These are phyloP conservation scores for Atractosteus spatula DNA, from an alignment of 2,113 vertebrate species.

Conservation along the genomic window DNA sequence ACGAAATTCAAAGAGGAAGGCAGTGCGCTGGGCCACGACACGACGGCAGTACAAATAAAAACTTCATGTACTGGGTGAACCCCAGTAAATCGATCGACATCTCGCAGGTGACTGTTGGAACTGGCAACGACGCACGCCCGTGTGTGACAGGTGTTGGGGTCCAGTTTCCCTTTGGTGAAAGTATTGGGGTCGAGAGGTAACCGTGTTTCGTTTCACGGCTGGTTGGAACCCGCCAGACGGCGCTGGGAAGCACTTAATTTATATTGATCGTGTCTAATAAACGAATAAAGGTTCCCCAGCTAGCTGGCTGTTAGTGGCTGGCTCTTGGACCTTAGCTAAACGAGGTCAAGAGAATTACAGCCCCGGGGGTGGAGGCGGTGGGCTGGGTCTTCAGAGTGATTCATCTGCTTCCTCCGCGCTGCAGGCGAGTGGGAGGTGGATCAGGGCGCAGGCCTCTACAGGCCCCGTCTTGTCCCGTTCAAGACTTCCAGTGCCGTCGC, in stretches of 20 bases:
- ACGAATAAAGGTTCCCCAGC: background rate
- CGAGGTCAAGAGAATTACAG: conserved; percentile 7
- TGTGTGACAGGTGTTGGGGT: too few relatives aligned
- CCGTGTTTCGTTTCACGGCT: background rate
- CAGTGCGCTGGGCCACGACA: too few relatives aligned
- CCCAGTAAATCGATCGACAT: too few relatives aligned
- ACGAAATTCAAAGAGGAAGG: too few relatives aligned
- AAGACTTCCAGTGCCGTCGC: too few relatives aligned
- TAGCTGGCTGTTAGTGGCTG: background rate
- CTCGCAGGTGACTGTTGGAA: too few relatives aligned
- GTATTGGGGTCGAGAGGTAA: too few relatives aligned
- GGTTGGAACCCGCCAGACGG: background rate
- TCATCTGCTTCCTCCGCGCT: background rate
- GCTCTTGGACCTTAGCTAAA: conserved; percentile 8
- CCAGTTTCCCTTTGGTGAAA: too few relatives aligned
- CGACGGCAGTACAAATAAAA: too few relatives aligned
- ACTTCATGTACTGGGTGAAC: too few relatives aligned
- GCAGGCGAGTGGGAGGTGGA: background rate
- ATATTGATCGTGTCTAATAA: background rate
- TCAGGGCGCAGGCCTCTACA: background rate
- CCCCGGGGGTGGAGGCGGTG: background rate
- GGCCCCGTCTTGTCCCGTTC: too few relatives aligned
- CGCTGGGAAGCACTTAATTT: background rate
- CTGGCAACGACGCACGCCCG: too few relatives aligned
- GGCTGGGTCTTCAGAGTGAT: background rate